Evolutionary conservation across 2,797 vertebrate species (phyloP), one percentile per base, ranked within the genome.

Genomic region (Typhlichthys subterraneus): DNA sequence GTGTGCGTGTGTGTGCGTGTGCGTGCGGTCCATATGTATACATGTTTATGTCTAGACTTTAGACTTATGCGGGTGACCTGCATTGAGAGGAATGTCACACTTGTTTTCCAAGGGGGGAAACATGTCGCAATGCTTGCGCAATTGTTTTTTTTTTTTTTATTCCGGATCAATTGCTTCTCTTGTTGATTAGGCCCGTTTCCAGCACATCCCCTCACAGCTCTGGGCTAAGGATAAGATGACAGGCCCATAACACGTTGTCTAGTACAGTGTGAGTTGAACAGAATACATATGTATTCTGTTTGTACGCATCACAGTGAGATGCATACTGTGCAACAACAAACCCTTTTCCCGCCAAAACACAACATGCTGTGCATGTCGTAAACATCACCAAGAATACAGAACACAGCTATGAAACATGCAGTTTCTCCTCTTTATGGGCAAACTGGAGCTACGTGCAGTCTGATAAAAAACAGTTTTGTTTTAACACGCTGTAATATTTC

Each of bases 91-190:
- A 86, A 88, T 76, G 72, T 29, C 12, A 1, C 1, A 31, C 53
- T 72, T 64, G 68, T 67, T 69, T 54, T 49, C 65, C 67, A 53
- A 59, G 1, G 15, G 15, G 57, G 57, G 63, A 69, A 68, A 65
- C 57, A 38, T 9, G 71, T 73, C 47, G 51, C 69, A 77, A 83
- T 85, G 82, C 70, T 77, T 59, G 61, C 33, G 2, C 68, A 74
- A 74, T 79, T 70, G 67, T 17, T 66, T 88, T 87, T 87, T 29
- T 65, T 88, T 87, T 87, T 89, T 81, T 6, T 6, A 77, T 77
- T 63, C 65, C 68, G 68, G 70, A 72, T 62, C 81, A 81, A 75
- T 89, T 77, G 78, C 55, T 77, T 73, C n/a, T 76, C 75, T 84
- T 73, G 23, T 29, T 72, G 65, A 33, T 75, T 61, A 29, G 80